A percentile compares a stretch with the other conserved stretches of the same genome.
phyloP scores from a whole-genome alignment of 1,140 invertebrate genomes.

The Caerostris extrusa region DNA sequence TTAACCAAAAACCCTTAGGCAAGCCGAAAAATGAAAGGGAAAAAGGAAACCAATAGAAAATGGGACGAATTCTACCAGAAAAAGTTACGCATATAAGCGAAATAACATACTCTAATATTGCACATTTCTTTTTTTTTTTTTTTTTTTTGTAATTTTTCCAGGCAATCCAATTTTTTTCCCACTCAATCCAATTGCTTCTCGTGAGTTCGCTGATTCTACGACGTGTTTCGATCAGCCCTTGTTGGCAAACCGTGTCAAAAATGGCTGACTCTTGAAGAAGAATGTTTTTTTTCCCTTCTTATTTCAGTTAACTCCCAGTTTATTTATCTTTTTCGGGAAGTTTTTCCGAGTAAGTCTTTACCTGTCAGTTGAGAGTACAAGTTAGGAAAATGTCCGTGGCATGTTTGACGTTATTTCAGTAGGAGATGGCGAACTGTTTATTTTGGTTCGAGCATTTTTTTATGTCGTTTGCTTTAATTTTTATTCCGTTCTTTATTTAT shows the following conservation, averaged over 20 bases:
- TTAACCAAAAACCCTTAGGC: too few species aligned
- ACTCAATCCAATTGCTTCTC: constrained; percentile 13
- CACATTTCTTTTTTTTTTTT: too few species aligned
- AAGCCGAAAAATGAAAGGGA: too few species aligned
- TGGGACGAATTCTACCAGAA: background rate
- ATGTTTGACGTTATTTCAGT: background rate
- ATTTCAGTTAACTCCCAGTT: background rate
- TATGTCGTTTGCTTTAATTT: background rate
- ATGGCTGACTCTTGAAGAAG: background rate
- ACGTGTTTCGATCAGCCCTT: background rate
- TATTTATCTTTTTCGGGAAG: background rate
- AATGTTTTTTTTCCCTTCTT: background rate
- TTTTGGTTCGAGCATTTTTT: background rate
- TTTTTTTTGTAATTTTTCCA: background rate
- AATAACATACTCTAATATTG: background rate
- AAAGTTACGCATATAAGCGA: background rate
- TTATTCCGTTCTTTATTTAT: background rate
- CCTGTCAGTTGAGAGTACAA: background rate
- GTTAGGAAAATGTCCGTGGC: background rate
- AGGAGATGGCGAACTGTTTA: background rate
- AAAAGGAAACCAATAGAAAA: too few species aligned
- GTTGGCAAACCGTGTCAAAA: constrained; percentile 18
- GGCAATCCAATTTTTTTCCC: background rate
- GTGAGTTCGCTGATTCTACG: constrained; percentile 1
- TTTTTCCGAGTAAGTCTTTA: background rate